Evolutionary conservation across 1,140 invertebrate species (phyloP), one percentile per base, ranked within the genome.

Genomic region (Cherax destructor): DNA sequence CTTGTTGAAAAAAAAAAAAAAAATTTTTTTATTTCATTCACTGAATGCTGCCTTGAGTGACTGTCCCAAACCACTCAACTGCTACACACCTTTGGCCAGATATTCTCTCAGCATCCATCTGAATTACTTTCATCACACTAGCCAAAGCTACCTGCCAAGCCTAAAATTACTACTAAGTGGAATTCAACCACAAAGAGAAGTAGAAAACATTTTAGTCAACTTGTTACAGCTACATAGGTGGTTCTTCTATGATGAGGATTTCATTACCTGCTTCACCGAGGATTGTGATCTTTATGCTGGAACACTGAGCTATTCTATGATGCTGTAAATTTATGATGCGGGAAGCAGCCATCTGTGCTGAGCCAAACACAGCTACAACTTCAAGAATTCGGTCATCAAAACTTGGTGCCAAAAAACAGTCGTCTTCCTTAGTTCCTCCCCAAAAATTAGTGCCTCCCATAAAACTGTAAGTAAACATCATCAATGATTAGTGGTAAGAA

Each of bases 391-490:
- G 96, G 95, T 99, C 98, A 95, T 99, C 98, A 93, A 99, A 98
- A 6, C 97, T 97, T 1, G 97, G 98, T 2, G 97, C 96, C 18
- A 98, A 94, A 94, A 98, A 99, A 21, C 97, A 95, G 93, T 98
- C 97, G 93, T 98, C 98, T 93, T 97, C 97, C 94, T 98, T 97
- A 9, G 96, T 97, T 3, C 97, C 97, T 89, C 98, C 98, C 99
- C 99, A 99, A 94, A 99, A 99, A 94, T 99, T 99, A n/a, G 98
- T 98, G 59, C 99, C 99, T 11, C 99, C 99, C 97, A 99, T 98
- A 94, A 99, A 99, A 94, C 98, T 97, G 94, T 16, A 94, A 72
- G 91, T 30, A 74, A 65, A 65, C 18, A 65, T 56, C 13, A 56
- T 56, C 9, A 41, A 41, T 41, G 30, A 41, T 41, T 41, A 41